These are phyloP conservation scores for Eledone cirrhosa DNA, from an alignment of 2,888 invertebrate species.

Conservation along the genomic window DNA sequence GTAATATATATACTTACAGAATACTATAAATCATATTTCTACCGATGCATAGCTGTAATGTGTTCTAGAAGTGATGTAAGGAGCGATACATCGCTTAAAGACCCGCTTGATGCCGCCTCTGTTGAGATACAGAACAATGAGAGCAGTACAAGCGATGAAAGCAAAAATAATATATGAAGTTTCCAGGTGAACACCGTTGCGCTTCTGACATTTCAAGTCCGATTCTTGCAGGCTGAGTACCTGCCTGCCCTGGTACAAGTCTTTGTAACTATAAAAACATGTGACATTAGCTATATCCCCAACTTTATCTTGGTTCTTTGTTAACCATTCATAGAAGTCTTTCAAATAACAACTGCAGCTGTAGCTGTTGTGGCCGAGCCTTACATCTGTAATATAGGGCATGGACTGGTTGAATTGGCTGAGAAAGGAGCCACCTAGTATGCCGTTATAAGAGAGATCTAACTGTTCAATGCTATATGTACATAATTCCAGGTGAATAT, in stretches of 20 bases:
- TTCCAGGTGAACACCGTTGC: background rate
- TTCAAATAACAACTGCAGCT: constrained; percentile 44
- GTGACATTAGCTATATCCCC: constrained; percentile 11
- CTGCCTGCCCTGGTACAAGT: constrained; percentile 36
- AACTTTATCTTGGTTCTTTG: constrained; percentile 34
- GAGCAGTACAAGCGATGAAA: background rate
- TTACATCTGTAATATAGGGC: constrained; percentile 33
- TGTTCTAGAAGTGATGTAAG: constrained; percentile 19
- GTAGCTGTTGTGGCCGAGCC: constrained; percentile 40
- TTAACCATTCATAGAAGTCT: constrained; percentile 43
- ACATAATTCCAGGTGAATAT: constrained; percentile 34
- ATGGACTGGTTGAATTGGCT: constrained; percentile 32
- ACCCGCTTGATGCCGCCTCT: constrained; percentile 27
- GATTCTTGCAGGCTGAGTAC: constrained; percentile 31
- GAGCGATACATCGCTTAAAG: constrained; percentile 22
- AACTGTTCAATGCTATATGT: constrained; percentile 37
- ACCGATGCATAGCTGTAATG: constrained; percentile 27
- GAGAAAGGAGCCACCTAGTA: constrained; percentile 33
- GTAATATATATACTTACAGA: too few species aligned
- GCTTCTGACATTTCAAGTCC: constrained; percentile 34
- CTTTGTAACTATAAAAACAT: constrained; percentile 34
- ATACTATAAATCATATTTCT: background rate
- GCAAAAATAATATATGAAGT: constrained; percentile 27
- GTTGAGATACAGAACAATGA: constrained; percentile 27
- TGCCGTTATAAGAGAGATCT: constrained; percentile 43